Conservation (phyloP, 2,888 invertebrate genomes). For the Netelia inedita region DNA sequence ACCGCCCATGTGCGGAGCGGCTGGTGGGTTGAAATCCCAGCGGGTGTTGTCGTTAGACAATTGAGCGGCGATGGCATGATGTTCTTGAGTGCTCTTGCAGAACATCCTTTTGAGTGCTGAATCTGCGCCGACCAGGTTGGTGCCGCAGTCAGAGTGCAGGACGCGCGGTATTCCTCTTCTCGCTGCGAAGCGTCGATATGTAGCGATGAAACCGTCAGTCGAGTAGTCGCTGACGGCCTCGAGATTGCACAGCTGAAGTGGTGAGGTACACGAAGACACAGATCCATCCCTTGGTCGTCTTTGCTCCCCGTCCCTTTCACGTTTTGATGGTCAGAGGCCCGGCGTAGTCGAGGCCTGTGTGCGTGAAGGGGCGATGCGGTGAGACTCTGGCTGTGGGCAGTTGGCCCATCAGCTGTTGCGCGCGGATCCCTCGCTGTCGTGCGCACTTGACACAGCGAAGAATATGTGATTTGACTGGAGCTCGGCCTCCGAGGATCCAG, state of each 20-base stretch:
- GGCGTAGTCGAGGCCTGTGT: slow-evolving; percentile 36
- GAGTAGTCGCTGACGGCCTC: slow-evolving; percentile 26
- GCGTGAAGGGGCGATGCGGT: slow-evolving; percentile 25
- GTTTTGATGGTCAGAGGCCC: slow-evolving; percentile 21
- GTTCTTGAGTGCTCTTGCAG: slow-evolving; percentile 9
- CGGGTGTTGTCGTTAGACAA: not conserved
- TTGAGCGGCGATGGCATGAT: slow-evolving; percentile 11
- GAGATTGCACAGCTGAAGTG: slow-evolving; percentile 64
- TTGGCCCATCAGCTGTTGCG: slow-evolving; percentile 75
- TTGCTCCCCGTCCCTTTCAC: not conserved
- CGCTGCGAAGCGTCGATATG: slow-evolving; percentile 14
- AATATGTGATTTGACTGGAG: slow-evolving; percentile 56
- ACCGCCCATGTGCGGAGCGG: too few species aligned
- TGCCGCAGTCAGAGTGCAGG: slow-evolving; percentile 15
- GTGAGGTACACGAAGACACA: slow-evolving; percentile 72
- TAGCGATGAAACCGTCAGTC: slow-evolving; percentile 23
- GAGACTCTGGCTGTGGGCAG: slow-evolving; percentile 68
- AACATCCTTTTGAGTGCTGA: slow-evolving; percentile 11
- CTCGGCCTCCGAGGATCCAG: slow-evolving; percentile 66
- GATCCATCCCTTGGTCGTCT: slow-evolving; percentile 57
- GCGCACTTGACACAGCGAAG: slow-evolving; percentile 55
- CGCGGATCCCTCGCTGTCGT: slow-evolving; percentile 28
- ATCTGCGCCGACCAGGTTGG: slow-evolving; percentile 10
- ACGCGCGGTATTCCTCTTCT: slow-evolving; percentile 1
- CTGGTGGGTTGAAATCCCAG: too few species aligned